These are phyloP conservation scores for Orientallactaga bullata DNA, from an alignment of 2,113 vertebrate genomes.

Conservation along the genomic window DNA sequence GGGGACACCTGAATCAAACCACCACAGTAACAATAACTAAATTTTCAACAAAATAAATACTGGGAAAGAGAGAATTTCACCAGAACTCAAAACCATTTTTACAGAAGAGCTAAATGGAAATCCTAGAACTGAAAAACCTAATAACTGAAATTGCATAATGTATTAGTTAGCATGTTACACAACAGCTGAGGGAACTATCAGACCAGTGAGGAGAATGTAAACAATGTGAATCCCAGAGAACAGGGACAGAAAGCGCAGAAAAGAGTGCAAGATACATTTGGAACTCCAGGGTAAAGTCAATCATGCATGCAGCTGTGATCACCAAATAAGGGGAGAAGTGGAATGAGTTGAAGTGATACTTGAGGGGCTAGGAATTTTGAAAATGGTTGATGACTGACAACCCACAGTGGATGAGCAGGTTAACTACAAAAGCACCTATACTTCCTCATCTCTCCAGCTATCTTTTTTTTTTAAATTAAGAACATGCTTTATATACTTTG, in stretches of 20 bases:
- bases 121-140: not conserved
- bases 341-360: not conserved
- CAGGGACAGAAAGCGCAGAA: not conserved
- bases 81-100: not conserved
- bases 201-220: not conserved
- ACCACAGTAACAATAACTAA: not conserved
- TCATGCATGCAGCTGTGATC: not conserved
- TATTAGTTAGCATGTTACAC: not conserved
- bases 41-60: slow-evolving; percentile 11
- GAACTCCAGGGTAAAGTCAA: not conserved
- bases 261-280: not conserved
- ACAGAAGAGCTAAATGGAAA: slow-evolving; percentile 14
- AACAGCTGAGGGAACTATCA: not conserved
- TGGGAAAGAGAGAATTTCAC: not conserved
- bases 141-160: not conserved
- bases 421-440: not conserved
- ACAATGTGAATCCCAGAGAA: not conserved
- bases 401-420: not conserved
- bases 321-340: not conserved
- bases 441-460: not conserved
- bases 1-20: no score
- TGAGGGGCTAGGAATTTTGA: not conserved
- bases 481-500: no score
- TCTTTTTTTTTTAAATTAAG: no score
- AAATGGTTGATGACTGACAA: not conserved